These are phyloP conservation scores for Sebastiscus albofasciatus DNA, from an alignment of 2,797 vertebrate genomes.

Conservation along the genomic window DNA sequence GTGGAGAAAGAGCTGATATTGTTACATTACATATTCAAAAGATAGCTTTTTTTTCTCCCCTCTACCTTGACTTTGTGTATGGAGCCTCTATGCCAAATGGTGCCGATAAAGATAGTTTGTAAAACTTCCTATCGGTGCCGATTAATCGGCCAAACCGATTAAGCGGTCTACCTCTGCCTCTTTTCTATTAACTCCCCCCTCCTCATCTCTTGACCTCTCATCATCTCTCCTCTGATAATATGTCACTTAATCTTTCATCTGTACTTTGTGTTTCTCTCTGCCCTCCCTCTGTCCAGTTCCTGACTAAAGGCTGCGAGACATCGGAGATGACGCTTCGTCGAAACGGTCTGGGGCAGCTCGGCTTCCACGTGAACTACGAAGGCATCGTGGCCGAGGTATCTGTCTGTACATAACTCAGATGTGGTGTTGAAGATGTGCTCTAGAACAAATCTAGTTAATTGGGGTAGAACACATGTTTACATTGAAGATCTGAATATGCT, in stretches of 20 bases:
- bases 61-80: too few species aligned
- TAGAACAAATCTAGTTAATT: not conserved
- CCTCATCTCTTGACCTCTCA: not conserved
- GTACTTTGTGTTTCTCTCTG: not conserved
- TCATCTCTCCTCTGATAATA: not conserved
- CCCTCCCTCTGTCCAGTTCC: conserved; percentile 77
- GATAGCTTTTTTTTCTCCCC: too few species aligned
- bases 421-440: not conserved
- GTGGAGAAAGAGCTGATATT: too few species aligned
- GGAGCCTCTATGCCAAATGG: too few species aligned
- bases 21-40: too few species aligned
- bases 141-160: too few species aligned
- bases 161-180: not conserved
- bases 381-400: conserved; percentile 94
- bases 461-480: not conserved
- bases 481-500: not conserved
- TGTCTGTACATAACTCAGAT: not conserved
- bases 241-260: not conserved
- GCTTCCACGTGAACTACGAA: conserved; percentile 99
- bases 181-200: not conserved
- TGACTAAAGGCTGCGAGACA: conserved; percentile 96
- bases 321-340: conserved; percentile 97
- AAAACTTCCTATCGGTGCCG: too few species aligned
- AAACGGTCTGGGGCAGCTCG: conserved; percentile 96
- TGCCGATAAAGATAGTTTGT: too few species aligned